Conservation (phyloP, 1,140 invertebrate species). For the Drosophila suzukii region DNA sequence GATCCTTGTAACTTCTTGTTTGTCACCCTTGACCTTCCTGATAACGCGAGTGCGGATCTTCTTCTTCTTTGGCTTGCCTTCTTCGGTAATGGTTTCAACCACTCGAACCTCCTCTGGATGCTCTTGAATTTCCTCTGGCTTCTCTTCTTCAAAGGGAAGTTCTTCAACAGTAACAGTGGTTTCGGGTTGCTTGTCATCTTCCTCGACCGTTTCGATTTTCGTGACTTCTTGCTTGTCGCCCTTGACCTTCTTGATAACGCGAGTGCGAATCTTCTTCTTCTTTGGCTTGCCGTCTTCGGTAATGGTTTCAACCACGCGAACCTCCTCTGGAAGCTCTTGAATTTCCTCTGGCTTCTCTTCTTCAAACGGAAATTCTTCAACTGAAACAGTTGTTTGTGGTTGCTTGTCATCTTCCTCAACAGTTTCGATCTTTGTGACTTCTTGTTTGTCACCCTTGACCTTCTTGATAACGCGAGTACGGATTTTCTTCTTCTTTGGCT, state of each 20-base stretch:
- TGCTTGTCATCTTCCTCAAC: constrained; percentile 1
- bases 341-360: neutral
- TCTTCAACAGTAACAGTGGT: neutral
- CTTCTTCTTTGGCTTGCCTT: constrained; percentile 13
- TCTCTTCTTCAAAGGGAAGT: neutral
- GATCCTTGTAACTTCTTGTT: constrained; percentile 4
- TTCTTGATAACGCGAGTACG: constrained; percentile 1
- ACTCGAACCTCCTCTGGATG: constrained; percentile 2
- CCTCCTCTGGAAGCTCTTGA: constrained; percentile 1
- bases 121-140: neutral
- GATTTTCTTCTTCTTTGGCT: constrained; percentile 9
- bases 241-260: constrained; percentile 1
- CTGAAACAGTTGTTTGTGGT: neutral
- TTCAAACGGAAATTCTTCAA: neutral
- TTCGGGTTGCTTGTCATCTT: constrained; percentile 1
- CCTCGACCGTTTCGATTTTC: constrained; percentile 1
- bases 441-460: constrained; percentile 6
- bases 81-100: constrained; percentile 1
- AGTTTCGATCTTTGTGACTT: constrained; percentile 1
- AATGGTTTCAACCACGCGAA: neutral
- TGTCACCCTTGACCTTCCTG: constrained; percentile 9
- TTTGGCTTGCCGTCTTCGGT: constrained; percentile 4
- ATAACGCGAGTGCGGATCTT: constrained; percentile 13
- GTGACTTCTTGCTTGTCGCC: constrained; percentile 5
- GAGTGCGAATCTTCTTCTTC: constrained; percentile 8